These are phyloP conservation scores for Merops nubicus DNA, from an alignment of 2,113 vertebrate genomes.

Conservation along the genomic window DNA sequence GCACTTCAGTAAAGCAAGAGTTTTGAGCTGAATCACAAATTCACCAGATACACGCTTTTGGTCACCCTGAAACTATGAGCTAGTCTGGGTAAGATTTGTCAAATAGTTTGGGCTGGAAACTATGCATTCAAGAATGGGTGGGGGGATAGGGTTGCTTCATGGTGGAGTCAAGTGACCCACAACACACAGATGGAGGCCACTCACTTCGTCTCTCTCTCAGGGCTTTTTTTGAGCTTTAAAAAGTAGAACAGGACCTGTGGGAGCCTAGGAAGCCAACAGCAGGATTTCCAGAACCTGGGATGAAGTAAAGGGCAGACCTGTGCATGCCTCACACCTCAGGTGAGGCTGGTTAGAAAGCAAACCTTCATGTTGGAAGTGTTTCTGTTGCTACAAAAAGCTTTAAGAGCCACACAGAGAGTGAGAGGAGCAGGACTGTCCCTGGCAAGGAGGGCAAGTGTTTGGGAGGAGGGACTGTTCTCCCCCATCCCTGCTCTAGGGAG, in stretches of 20 bases:
- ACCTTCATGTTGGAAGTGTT: not conserved
- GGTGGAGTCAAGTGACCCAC: not conserved
- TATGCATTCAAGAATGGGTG: not conserved
- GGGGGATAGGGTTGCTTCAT: not conserved
- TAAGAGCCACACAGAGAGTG: not conserved
- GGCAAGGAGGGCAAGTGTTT: not conserved
- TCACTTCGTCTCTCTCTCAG: not conserved
- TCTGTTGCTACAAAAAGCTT: not conserved
- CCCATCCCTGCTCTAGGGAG: not conserved
- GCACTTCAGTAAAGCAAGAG: not conserved
- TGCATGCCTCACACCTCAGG: not conserved
- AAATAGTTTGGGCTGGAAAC: constrained; percentile 20
- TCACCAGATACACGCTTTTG: not conserved
- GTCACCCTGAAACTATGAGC: constrained; percentile 39
- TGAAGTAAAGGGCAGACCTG: not conserved
- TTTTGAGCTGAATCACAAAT: not conserved
- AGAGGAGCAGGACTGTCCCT: not conserved
- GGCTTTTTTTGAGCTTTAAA: not conserved
- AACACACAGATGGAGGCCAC: not conserved
- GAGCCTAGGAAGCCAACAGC: not conserved
- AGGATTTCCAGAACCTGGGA: not conserved
- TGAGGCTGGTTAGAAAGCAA: not conserved
- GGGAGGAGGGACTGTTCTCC: fast-evolving
- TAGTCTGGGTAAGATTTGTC: constrained; percentile 2
- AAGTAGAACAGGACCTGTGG: not conserved